phyloP scores from a whole-genome alignment of 2,888 invertebrate genomes.

The Argyra leucocephala region DNA sequence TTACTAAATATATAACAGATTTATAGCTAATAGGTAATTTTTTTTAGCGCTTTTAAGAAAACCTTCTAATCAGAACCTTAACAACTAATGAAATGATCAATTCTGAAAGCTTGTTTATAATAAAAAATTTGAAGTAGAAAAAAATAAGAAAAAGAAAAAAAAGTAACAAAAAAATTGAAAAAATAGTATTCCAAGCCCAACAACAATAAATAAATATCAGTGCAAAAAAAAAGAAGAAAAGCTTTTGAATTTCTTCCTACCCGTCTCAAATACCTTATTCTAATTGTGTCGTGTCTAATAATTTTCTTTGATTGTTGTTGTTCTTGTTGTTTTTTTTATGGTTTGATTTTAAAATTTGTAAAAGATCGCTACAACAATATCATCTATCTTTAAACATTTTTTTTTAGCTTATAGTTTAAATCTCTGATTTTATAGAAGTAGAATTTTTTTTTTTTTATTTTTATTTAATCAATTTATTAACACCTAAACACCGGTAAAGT shows the following conservation, averaged over 20 bases:
- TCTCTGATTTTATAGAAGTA: background rate
- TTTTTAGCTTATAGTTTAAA: too few species aligned
- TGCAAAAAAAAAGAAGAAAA: background rate
- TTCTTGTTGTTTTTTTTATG: background rate
- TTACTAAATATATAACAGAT: too few species aligned
- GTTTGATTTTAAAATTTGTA: background rate
- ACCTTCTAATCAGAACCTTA: conserved; percentile 6
- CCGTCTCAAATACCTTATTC: background rate
- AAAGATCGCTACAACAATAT: background rate
- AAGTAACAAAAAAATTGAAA: too few species aligned
- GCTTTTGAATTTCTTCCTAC: background rate
- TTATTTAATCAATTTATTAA: background rate
- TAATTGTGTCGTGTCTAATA: background rate
- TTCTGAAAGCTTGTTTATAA: background rate
- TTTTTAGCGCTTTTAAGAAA: background rate
- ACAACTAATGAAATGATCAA: conserved; percentile 4
- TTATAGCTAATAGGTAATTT: too few species aligned
- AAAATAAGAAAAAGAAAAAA: background rate
- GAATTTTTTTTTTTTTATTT: background rate
- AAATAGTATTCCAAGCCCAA: too few species aligned
- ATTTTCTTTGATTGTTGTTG: background rate
- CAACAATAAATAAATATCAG: background rate
- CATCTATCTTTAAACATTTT: too few species aligned
- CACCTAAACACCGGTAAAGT: background rate
- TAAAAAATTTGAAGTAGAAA: too few species aligned